Evolutionary conservation across 2,797 vertebrate species (phyloP).

Genomic region (Clarias fuscus): DNA sequence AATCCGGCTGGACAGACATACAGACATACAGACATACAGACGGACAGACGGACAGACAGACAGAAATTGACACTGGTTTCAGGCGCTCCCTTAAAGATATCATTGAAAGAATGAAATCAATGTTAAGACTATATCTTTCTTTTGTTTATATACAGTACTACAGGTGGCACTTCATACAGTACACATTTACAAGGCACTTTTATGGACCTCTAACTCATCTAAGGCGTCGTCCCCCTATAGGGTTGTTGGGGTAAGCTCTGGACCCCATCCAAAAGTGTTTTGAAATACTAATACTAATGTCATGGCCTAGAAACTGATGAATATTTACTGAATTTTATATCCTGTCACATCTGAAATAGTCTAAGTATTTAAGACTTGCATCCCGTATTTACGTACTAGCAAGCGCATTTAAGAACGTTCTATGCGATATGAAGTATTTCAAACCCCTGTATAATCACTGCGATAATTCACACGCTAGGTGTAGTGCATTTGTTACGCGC

Average conservation of each 20-base stretch:
- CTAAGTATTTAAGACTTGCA: not conserved
- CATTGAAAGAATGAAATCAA: too few species aligned
- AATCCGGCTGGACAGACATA: too few species aligned
- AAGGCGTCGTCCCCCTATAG: too few species aligned
- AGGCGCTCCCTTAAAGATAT: too few species aligned
- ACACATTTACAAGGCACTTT: not conserved
- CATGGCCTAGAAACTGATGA: not conserved
- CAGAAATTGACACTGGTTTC: too few species aligned
- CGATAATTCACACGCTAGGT: not conserved
- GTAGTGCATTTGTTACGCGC: constrained; percentile 1
- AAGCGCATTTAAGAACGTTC: too few species aligned
- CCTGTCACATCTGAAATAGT: not conserved
- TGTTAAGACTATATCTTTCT: too few species aligned
- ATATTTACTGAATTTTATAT: not conserved
- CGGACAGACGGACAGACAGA: too few species aligned
- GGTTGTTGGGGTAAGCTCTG: not conserved
- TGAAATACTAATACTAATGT: not conserved
- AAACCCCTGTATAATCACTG: not conserved
- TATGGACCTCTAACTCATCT: not conserved
- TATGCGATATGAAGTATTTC: not conserved
- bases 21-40: too few species aligned
- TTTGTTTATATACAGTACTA: too few species aligned
- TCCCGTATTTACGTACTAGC: not conserved
- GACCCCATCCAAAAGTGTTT: not conserved
- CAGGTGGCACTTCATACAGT: not conserved